Evolutionary conservation across 2,797 vertebrate species (phyloP).

Genomic region (Petrocephalus schoutedeni): DNA sequence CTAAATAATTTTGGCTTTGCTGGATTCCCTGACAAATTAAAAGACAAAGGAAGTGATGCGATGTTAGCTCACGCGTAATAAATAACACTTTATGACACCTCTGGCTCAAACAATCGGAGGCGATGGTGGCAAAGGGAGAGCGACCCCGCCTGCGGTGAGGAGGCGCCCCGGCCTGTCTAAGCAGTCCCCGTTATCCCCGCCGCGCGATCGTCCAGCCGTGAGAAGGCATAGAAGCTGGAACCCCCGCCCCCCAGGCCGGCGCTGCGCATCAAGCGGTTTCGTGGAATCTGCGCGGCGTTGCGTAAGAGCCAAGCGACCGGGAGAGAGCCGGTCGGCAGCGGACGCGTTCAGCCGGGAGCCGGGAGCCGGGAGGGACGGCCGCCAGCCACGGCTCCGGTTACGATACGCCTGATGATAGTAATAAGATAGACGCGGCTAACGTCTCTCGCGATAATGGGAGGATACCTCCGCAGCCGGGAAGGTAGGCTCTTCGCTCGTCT

Average conservation of each 20-base stretch:
- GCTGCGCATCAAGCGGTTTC: background rate
- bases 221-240: background rate
- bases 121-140: background rate
- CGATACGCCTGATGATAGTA: background rate
- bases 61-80: background rate
- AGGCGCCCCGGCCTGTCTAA: background rate
- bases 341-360: background rate
- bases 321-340: background rate
- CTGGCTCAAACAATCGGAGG: background rate
- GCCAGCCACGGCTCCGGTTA: too few relatives aligned
- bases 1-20: background rate
- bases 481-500: background rate
- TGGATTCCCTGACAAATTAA: background rate
- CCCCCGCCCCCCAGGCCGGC: background rate
- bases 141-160: background rate
- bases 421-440: background rate
- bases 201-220: background rate
- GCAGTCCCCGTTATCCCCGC: background rate
- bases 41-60: background rate
- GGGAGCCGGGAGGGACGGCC: background rate
- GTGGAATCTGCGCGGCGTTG: background rate
- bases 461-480: background rate
- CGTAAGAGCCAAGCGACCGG: background rate
- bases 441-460: background rate
- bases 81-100: background rate